Base-by-base conservation (phyloP, 1,140 invertebrate genomes). In the Drosophila chauvacae region DNA sequence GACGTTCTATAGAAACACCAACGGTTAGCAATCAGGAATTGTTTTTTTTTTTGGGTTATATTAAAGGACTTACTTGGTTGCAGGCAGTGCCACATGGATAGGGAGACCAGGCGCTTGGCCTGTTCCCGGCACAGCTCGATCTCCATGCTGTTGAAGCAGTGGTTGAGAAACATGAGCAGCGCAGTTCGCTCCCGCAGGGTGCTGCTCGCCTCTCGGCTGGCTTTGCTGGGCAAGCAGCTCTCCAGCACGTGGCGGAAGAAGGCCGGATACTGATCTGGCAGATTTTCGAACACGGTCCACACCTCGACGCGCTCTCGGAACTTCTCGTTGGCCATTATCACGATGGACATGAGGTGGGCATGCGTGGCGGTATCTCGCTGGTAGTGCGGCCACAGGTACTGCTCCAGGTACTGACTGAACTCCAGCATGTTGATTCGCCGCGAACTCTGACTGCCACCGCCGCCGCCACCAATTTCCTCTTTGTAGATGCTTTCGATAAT, bases 271-370 rank as follows among this genome's bases (percentile, higher is more conserved):
- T 98, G 94, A 1, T 96, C 94, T 1, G 96, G 95, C 39, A 95
- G 93, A 77, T 96, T 96, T 68, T 97, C 95, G 84, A 99, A 98
- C 80, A 97, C 96, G 91, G 97, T 95, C 98, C 98, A 99, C n/a
- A 98, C 97, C 71, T 97, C 96, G 14, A 99, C 97, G 78, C 98
- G 94, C 93, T 99, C 99, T 16, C 98, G 94, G 91, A 99, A 99
- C 92, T 99, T 99, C 91, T 99, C 98, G 94, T 99, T 99, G 13
- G 99, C 95, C 96, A 99, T 98, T 1, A 97, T 96, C 37, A 99
- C 96, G 74, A 99, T 98, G 0, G 98, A 99, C 95, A 99, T 96
- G 70, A 98, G 95, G 93, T 99, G 97, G 4, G 95, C 95, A 73
- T 96, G 94, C 0, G 95, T 95, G 1, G 97, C 95, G 53, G 94